Evolutionary conservation across 2,888 invertebrate genomes (phyloP).

Genomic region (Erebia palarica): DNA sequence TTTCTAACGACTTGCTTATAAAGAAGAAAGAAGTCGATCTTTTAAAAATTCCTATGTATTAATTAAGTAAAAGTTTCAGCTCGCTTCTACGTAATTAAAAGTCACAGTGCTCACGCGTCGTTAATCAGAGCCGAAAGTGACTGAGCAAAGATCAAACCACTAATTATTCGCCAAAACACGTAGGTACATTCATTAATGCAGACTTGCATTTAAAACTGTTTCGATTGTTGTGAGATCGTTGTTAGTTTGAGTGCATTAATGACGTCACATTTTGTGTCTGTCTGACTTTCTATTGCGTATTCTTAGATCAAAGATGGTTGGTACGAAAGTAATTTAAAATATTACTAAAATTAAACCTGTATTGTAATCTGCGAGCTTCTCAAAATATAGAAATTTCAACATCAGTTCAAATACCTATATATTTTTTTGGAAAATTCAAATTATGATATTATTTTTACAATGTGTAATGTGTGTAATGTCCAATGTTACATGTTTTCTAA

Average conservation of each 20-base stretch:
- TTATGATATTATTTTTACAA: neutral
- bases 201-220: neutral
- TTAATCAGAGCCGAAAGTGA: conserved; percentile 70
- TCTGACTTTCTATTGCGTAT: conserved; percentile 6
- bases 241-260: neutral
- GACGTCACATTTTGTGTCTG: conserved; percentile 7
- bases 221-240: neutral
- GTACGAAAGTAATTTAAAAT: too few species aligned
- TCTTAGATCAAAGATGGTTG: neutral
- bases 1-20: conserved; percentile 30
- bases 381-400: too few species aligned
- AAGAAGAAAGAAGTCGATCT: conserved; percentile 42
- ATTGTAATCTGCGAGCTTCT: neutral
- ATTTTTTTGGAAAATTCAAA: neutral
- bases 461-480: too few species aligned
- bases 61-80: conserved; percentile 71
- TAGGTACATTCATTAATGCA: neutral
- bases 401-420: neutral
- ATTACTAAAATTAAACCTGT: too few species aligned
- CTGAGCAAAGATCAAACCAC: conserved; percentile 45
- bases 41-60: conserved; percentile 63
- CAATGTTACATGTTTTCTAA: conserved; percentile 12
- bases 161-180: conserved; percentile 21
- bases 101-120: conserved; percentile 48
- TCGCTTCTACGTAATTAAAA: conserved; percentile 72